Base-by-base conservation (phyloP, 2,888 invertebrate species). In the Siphlonurus alternatus region DNA sequence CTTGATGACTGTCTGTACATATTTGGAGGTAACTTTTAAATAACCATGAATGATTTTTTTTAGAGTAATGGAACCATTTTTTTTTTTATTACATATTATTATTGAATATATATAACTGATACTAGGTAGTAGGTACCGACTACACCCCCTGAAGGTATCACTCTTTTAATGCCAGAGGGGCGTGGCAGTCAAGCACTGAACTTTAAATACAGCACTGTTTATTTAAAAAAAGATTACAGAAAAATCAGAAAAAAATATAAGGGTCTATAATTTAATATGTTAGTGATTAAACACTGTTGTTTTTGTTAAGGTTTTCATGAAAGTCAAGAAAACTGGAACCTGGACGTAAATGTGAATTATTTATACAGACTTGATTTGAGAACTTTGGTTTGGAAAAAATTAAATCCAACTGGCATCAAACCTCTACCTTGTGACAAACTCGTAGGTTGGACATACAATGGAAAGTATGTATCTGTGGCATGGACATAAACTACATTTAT, bases 391-490 rank as follows among this genome's bases (percentile, higher is more conserved):
- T 72, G 72, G 72, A 60, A 67, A 53, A 61, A 61, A 59, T 61
- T 70, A 7, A 19, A 59, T 5, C 70, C 72, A 5, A 51, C n/a
- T 25, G 71, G 71, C 18, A 61, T 63, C 3, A 25, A 38, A 24
- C 71, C 72, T 2, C 53, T 67, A 3, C 66, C 68, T 2, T 71
- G 70, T 66, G 72, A 72, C 64, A 72, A 72, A 65, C 67, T 71
- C 15, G 70, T 67, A 19, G 70, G 71, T 3, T 72, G 72, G 72
- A 65, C 61, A 2, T 69, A 72, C 65, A 61, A 67, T 23, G 66
- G 67, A 63, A 71, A 70, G 71, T 71, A 65, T 67, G 69, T 66
- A 25, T 19, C 23, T 23, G 19, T 53, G 22, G 3, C 2, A 23
- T 22, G 10, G 2, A 18, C 1, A n/a, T 23, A 61, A 1, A 22